phyloP scores from a whole-genome alignment of 2,797 vertebrate genomes.

The Echeneis naucrates region DNA sequence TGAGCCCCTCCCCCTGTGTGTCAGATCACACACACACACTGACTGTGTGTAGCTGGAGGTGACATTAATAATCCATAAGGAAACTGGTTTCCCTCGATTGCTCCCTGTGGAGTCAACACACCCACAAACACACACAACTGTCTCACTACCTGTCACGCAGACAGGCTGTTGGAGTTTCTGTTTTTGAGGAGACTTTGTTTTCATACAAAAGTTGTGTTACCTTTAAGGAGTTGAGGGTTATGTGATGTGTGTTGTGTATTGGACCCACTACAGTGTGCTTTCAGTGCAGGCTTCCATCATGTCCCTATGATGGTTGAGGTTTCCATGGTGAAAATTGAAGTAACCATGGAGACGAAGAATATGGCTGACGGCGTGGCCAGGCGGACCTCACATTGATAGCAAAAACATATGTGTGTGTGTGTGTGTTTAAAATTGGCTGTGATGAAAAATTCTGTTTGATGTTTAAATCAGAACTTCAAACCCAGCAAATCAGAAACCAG shows the following conservation, averaged over 20 bases:
- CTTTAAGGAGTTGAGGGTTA: too few species aligned
- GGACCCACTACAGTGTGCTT: too few species aligned
- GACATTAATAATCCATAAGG: slow-evolving; percentile 78
- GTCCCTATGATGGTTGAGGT: slow-evolving; percentile 41
- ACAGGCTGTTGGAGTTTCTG: slow-evolving; percentile 16
- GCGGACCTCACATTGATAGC: slow-evolving; percentile 40
- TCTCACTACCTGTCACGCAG: slow-evolving; percentile 32
- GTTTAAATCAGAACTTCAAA: too few species aligned
- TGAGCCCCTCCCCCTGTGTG: slow-evolving; percentile 25
- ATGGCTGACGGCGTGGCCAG: slow-evolving; percentile 41
- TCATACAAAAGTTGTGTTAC: too few species aligned
- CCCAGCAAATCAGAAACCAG: too few species aligned
- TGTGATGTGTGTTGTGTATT: too few species aligned
- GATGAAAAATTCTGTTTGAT: slow-evolving; percentile 70
- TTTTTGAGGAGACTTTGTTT: too few species aligned
- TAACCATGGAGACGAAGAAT: slow-evolving; percentile 53
- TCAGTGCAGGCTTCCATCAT: too few species aligned
- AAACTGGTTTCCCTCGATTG: slow-evolving; percentile 65
- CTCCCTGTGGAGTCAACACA: slow-evolving; percentile 54
- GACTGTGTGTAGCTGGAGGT: slow-evolving; percentile 65
- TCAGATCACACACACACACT: slow-evolving; percentile 54
- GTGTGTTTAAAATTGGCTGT: slow-evolving; percentile 62
- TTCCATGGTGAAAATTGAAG: slow-evolving; percentile 47
- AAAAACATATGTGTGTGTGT: slow-evolving; percentile 30
- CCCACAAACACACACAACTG: slow-evolving; percentile 24